These are phyloP conservation scores for Epinotia bilunana DNA, from an alignment of 2,888 invertebrate species.

Conservation along the genomic window DNA sequence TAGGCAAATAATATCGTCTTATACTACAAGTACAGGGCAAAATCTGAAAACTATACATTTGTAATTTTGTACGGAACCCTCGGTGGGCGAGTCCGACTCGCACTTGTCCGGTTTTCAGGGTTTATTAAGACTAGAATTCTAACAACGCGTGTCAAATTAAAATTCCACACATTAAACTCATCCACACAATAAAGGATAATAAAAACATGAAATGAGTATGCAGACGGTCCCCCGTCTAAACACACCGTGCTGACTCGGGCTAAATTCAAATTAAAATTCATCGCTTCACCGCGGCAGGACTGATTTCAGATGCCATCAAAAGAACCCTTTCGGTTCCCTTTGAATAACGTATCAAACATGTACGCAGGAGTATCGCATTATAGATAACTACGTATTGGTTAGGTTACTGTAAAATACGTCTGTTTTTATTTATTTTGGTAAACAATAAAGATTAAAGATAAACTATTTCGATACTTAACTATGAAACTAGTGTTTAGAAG, in stretches of 20 bases:
- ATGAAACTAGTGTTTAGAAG: too few species aligned
- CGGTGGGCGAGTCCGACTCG: too few species aligned
- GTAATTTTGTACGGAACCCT: too few species aligned
- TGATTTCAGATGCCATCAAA: slow-evolving; percentile 12
- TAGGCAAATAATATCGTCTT: too few species aligned
- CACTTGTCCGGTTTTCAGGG: not conserved
- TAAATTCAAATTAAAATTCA: slow-evolving; percentile 37
- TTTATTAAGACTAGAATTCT: not conserved
- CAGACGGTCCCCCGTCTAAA: slow-evolving; percentile 6
- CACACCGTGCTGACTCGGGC: slow-evolving; percentile 15
- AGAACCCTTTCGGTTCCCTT: slow-evolving; percentile 3
- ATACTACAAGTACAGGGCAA: too few species aligned
- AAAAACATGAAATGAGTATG: slow-evolving; percentile 7
- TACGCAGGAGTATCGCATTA: not conserved
- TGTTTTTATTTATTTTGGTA: too few species aligned
- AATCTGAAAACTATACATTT: too few species aligned
- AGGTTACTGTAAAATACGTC: too few species aligned
- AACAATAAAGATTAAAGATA: too few species aligned
- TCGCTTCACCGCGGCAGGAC: slow-evolving; percentile 11
- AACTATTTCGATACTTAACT: too few species aligned
- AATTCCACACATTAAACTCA: not conserved
- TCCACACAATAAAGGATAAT: not conserved
- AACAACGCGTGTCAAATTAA: slow-evolving; percentile 4
- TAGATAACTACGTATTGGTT: not conserved
- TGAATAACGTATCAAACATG: not conserved